These are phyloP conservation scores for Conomelus anceps DNA, from an alignment of 2,888 invertebrate genomes.

Conservation along the genomic window DNA sequence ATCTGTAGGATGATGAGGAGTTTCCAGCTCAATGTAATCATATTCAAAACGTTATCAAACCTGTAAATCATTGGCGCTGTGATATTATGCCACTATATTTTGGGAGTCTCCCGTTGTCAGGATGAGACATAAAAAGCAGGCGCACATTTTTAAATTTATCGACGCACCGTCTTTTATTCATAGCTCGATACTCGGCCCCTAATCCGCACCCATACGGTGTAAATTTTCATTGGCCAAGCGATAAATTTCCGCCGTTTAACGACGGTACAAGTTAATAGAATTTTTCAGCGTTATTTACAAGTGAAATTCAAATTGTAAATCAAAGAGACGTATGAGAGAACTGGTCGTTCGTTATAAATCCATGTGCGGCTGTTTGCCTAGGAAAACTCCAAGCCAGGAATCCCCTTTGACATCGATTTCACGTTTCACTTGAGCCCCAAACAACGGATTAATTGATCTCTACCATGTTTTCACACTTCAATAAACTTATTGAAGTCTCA, in stretches of 20 bases:
- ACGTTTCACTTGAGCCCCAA: background rate
- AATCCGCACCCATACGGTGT: background rate
- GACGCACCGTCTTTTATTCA: background rate
- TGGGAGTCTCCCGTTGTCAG: background rate
- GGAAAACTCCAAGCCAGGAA: background rate
- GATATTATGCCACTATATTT: background rate
- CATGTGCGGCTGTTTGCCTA: background rate
- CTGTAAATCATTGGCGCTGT: background rate
- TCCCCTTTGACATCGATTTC: background rate
- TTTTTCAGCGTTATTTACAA: background rate
- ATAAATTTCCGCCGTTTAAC: background rate
- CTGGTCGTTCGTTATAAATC: background rate
- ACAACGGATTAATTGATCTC: background rate
- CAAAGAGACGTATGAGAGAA: background rate
- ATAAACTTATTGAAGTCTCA: background rate
- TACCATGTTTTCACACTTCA: background rate
- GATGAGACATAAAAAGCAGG: background rate
- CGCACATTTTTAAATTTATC: background rate
- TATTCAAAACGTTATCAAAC: background rate
- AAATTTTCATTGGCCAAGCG: background rate
- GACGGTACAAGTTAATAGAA: background rate
- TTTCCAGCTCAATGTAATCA: background rate
- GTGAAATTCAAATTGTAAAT: background rate
- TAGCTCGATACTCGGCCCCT: background rate
- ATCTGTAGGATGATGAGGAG: background rate